Evolutionary conservation across 2,797 vertebrate species (phyloP).

Genomic region (Rachycentron canadum): DNA sequence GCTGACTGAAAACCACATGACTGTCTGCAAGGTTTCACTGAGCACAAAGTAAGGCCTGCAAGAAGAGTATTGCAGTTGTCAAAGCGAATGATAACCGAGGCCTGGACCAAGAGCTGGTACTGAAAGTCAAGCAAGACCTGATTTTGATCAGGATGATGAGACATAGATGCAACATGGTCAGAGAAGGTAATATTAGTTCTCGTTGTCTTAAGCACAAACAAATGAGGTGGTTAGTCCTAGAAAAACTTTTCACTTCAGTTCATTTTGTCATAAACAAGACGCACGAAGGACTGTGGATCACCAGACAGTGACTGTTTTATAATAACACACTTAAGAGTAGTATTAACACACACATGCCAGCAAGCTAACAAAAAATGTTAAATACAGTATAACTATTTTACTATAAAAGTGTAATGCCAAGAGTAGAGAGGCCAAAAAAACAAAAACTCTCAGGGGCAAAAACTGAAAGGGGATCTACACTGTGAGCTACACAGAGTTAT

Average conservation of each 20-base stretch:
- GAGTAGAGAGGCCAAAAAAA: not conserved
- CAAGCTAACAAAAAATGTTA: not conserved
- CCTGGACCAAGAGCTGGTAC: no score
- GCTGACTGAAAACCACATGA: no score
- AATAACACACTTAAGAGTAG: not conserved
- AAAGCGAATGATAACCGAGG: no score
- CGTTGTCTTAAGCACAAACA: not conserved
- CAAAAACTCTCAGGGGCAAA: not conserved
- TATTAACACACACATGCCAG: not conserved
- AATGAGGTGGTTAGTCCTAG: not conserved
- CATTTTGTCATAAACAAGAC: not conserved
- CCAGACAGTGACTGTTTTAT: no score
- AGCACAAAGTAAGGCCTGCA: no score
- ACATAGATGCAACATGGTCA: no score
- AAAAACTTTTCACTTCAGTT: not conserved
- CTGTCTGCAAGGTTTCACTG: no score
- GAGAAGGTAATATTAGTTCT: no score
- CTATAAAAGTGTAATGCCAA: not conserved
- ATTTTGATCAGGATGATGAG: no score
- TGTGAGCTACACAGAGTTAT: not conserved
- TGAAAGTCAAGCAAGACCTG: no score
- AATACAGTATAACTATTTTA: not conserved
- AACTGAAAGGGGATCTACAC: not conserved
- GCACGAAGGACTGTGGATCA: no score
- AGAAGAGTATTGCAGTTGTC: no score